Base-by-base conservation (phyloP, 1,140 invertebrate species). In the Psilanteris sp. region DNA sequence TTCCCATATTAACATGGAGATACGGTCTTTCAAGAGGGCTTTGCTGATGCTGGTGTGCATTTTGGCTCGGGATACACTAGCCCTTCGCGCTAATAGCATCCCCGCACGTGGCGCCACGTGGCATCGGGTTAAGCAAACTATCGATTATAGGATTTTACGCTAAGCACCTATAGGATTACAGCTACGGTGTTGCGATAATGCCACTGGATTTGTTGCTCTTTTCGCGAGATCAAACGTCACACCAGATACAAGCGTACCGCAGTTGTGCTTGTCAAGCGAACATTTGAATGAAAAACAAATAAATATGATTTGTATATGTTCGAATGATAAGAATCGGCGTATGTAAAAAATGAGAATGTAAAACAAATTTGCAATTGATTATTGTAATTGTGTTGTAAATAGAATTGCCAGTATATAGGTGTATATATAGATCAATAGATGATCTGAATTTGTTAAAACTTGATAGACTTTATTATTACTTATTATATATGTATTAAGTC, bases 111-210 rank as follows among this genome's bases (percentile, higher is more conserved):
- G 83, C 86, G 84, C 81, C 86, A 86, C 85, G 86, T 86, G 86
- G 81, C 83, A 52, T 77, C 79, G 79, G 84, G 85, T 87, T 87
- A 85, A 87, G 86, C 84, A 87, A 87, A 87, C 86, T 87, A 87
- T 87, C 84, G 86, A 87, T 87, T 87, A 87, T 87, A 79, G 84
- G 86, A 87, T 87, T 87, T 87, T 77, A 86, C 85, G 85, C 81
- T 87, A 87, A 87, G 85, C 81, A 87, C 84, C 84, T 82, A 86
- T 87, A 84, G 85, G 84, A 87, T 87, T 87, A 87, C 86, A 81
- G 76, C 68, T 68, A 61, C 80, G 85, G 83, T 85, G 79, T 80
- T 73, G 62, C 81, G 83, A 86, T 87, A 87, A 87, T 83, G 81
- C 82, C 80, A 85, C 79, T 85, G 81, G 85, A 85, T 87, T 87